Percentiles rank a stretch among this genome's conserved stretches.
Conservation (phyloP, 2,113 vertebrate genomes). For the Chiloscyllium plagiosum region DNA sequence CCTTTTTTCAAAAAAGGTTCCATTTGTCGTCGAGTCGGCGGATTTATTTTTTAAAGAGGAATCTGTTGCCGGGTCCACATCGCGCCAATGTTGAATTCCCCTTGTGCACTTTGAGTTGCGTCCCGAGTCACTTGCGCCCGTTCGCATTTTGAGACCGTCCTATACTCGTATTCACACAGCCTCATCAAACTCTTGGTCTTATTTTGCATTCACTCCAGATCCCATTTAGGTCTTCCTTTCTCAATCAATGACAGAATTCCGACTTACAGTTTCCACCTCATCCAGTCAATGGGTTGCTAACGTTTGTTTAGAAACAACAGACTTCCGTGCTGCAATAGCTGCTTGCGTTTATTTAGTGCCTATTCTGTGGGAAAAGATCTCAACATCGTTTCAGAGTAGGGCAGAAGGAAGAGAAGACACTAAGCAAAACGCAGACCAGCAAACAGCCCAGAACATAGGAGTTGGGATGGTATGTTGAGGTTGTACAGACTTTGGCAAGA, state of each 20-base stretch:
- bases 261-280: background rate
- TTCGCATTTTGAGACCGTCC: background rate
- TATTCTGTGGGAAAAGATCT: background rate
- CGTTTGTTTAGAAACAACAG: background rate
- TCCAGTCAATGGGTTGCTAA: background rate
- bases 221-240: background rate
- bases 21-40: background rate
- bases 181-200: background rate
- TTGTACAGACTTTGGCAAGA: too few species aligned
- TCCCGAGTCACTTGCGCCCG: background rate
- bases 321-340: background rate
- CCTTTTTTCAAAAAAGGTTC: background rate
- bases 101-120: background rate
- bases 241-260: background rate
- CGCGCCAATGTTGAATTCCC: background rate
- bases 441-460: too few species aligned
- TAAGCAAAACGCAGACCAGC: background rate
- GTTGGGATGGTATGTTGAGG: too few species aligned
- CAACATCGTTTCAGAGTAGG: background rate
- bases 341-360: background rate
- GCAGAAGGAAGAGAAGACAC: background rate
- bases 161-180: background rate
- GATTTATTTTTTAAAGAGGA: background rate
- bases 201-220: background rate
- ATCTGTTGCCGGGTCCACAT: background rate